Base-by-base conservation (phyloP, 2,113 vertebrate genomes). In the Corvus moneduloides region DNA sequence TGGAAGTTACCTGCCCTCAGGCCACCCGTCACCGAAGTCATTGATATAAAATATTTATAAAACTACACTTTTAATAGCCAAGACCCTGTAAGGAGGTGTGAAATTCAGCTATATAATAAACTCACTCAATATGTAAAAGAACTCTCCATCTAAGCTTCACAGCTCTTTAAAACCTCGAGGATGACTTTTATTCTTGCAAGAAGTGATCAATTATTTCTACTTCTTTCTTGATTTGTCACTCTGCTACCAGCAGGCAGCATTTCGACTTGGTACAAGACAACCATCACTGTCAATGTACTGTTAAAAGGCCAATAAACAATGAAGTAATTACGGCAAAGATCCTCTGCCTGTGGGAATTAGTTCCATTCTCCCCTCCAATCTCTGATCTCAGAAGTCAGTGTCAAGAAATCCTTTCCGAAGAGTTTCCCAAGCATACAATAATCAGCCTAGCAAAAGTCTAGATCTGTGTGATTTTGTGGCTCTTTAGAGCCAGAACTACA, bases 401-500 rank as follows among this genome's bases (percentile, higher is more conserved):
- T 46, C 85, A 90, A 62, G 64, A 92, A 62, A 54, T 35, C 35
- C 23, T 77, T 86, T 71, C 59, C 32, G 49, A 76, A 58, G 24
- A 48, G 49, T 24, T 72, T 67, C 67, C 58, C 37, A 28, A 76
- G 37, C 26, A 21, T 59, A 80, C 22, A 14, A 41, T 16, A 52
- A 73, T 12, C 58, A 85, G 43, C 54, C 51, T 28, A 56, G 63
- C 58, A 75, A 21, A 89, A 64, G 11, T 30, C 39, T 33, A 83
- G 55, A 58, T 49, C 37, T 17, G 6, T 32, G 61, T 20, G 18
- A 73, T 87, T 90, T 12, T 56, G 43, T 67, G 66, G 22, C 28
- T 82, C n/a, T 77, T 82, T 12, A 26, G 59, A 92, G 67, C 15
- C 82, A 90, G 63, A 92, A 88, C 80, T 92, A 93, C 89, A 78